Percentiles rank a stretch among this genome's conserved stretches.
These are phyloP conservation scores for Eonycteris spelaea DNA, from an alignment of 2,113 vertebrate species.

Conservation along the genomic window DNA sequence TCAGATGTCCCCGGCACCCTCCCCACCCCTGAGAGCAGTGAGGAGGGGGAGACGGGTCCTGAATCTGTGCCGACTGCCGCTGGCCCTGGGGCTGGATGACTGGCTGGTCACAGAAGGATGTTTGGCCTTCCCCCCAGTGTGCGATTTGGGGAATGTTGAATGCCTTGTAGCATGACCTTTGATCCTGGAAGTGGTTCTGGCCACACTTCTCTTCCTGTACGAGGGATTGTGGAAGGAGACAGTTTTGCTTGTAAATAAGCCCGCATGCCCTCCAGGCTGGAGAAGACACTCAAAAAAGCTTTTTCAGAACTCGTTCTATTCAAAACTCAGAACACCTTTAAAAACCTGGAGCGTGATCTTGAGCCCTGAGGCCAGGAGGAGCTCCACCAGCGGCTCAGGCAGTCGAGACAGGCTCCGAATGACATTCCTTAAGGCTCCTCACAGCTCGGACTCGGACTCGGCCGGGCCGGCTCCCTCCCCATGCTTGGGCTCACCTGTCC, in stretches of 20 bases:
- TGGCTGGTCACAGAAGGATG: too few relatives aligned
- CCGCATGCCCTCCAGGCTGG: too few relatives aligned
- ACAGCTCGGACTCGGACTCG: not conserved
- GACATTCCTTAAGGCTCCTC: not conserved
- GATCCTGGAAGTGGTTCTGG: too few relatives aligned
- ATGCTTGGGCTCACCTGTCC: not conserved
- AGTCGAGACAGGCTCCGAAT: too few relatives aligned
- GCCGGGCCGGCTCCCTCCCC: not conserved
- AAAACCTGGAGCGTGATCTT: too few relatives aligned
- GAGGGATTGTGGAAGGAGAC: not conserved
- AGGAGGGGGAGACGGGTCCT: not conserved
- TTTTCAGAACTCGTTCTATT: not conserved
- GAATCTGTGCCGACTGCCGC: not conserved
- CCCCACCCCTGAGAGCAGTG: accelerated
- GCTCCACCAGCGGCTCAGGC: too few relatives aligned
- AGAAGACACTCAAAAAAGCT: not conserved
- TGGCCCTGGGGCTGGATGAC: not conserved
- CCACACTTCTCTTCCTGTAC: not conserved
- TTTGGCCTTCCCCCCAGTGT: not conserved
- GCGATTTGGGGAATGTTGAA: not conserved
- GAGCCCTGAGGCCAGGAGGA: too few relatives aligned
- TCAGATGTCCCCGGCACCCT: not conserved
- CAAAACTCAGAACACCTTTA: not conserved
- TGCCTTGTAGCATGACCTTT: not conserved
- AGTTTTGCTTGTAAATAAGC: not conserved